phyloP scores from a whole-genome alignment of 2,797 vertebrate species.

The Coracias cyanogaster region DNA sequence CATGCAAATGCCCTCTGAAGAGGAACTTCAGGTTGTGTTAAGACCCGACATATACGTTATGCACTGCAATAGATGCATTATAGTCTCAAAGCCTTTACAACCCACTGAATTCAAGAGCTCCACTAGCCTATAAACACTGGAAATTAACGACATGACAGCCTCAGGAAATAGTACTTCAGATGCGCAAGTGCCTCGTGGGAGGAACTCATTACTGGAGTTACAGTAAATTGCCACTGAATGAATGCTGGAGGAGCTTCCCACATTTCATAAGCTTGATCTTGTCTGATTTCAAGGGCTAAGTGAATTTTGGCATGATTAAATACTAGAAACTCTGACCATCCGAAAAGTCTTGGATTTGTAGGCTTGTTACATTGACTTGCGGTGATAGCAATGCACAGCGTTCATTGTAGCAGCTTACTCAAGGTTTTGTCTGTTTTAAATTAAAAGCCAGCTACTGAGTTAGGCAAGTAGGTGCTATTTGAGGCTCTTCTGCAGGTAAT shows the following conservation, averaged over 20 bases:
- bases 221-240: conserved; percentile 48
- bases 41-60: fast-evolving
- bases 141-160: conserved; percentile 41
- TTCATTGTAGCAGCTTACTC: neutral
- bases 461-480: neutral
- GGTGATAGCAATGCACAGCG: neutral
- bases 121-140: conserved; percentile 19
- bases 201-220: conserved; percentile 52
- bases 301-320: conserved; percentile 17
- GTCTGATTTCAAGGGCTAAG: conserved; percentile 21
- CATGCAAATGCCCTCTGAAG: neutral
- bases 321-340: neutral
- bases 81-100: neutral
- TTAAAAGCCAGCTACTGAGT: neutral
- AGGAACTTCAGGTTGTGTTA: neutral
- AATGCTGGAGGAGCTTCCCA: conserved; percentile 33
- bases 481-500: neutral
- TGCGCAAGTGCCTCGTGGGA: conserved; percentile 25
- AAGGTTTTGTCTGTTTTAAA: neutral
- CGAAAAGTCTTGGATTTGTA: neutral
- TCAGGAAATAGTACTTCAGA: conserved; percentile 36
- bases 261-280: conserved; percentile 5
- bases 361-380: neutral
- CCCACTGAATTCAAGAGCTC: neutral
- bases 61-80: neutral